Evolutionary conservation across 2,888 invertebrate species (phyloP).

Genomic region (Campoletis raptor): DNA sequence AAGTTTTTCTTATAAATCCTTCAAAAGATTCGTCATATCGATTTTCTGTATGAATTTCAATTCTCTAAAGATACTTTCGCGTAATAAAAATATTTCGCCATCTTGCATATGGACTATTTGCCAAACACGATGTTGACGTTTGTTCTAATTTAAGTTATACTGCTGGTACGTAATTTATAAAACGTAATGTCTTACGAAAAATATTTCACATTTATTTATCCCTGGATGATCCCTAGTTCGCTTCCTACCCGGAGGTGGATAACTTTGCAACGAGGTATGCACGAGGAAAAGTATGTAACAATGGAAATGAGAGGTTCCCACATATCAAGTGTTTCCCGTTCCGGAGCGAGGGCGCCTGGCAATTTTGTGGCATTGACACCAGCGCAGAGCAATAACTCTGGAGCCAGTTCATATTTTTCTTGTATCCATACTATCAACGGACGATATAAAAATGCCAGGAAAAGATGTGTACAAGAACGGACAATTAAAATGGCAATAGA

Average conservation of each 20-base stretch:
- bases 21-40: not conserved
- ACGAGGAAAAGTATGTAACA: slow-evolving; percentile 36
- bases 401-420: slow-evolving; percentile 65
- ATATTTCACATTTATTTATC: slow-evolving; percentile 17
- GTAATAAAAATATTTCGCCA: too few relatives aligned
- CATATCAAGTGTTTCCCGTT: slow-evolving; percentile 76
- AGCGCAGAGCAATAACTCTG: slow-evolving; percentile 62
- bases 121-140: not conserved
- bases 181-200: not conserved
- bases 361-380: slow-evolving; percentile 81
- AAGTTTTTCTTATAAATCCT: not conserved
- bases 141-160: not conserved
- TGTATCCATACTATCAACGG: slow-evolving; percentile 66
- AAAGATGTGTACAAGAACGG: not conserved
- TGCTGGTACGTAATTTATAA: too few relatives aligned
- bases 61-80: not conserved
- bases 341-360: slow-evolving; percentile 74
- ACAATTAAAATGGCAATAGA: not conserved
- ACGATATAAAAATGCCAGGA: slow-evolving; percentile 23
- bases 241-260: not conserved
- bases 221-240: not conserved
- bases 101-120: not conserved
- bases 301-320: slow-evolving; percentile 74
- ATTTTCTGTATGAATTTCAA: not conserved
- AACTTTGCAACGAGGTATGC: slow-evolving; percentile 27